phyloP scores from a whole-genome alignment of 1,140 invertebrate genomes.

The Sminthurides bifidus region DNA sequence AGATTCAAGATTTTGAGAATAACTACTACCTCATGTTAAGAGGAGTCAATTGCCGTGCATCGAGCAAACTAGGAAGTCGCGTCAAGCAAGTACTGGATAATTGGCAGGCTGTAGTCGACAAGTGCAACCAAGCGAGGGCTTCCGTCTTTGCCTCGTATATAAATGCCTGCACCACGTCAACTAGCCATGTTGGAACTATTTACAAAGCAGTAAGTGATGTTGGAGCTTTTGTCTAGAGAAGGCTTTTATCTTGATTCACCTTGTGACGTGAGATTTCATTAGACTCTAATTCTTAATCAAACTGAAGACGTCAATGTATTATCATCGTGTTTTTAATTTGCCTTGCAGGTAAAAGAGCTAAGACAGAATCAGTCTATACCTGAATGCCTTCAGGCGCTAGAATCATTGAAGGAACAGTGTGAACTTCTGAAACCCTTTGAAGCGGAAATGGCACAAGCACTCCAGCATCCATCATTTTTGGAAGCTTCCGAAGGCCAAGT shows the following conservation, averaged over 20 bases:
- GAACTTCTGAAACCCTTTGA: slow-evolving; percentile 9
- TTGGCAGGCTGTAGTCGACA: slow-evolving; percentile 8
- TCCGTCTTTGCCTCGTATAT: too few species aligned
- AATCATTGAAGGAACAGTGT: slow-evolving; percentile 14
- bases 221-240: slow-evolving; percentile 1
- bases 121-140: too few species aligned
- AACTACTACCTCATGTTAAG: slow-evolving; percentile 18
- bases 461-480: too few species aligned
- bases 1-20: slow-evolving; percentile 24
- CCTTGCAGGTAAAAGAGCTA: too few species aligned
- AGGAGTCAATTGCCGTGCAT: slow-evolving; percentile 7
- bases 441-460: slow-evolving; percentile 9
- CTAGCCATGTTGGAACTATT: not conserved
- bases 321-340: too few species aligned
- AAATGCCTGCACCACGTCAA: too few species aligned
- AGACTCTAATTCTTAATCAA: too few species aligned
- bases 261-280: too few species aligned
- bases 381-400: not conserved
- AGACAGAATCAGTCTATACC: too few species aligned
- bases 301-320: too few species aligned
- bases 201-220: not conserved
- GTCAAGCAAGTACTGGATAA: slow-evolving; percentile 16
- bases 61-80: slow-evolving; percentile 14
- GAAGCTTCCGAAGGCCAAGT: too few species aligned
- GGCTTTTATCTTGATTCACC: slow-evolving; percentile 10